These are phyloP conservation scores for Manis crassicaudata DNA, from an alignment of 2,797 vertebrate genomes.

Conservation along the genomic window DNA sequence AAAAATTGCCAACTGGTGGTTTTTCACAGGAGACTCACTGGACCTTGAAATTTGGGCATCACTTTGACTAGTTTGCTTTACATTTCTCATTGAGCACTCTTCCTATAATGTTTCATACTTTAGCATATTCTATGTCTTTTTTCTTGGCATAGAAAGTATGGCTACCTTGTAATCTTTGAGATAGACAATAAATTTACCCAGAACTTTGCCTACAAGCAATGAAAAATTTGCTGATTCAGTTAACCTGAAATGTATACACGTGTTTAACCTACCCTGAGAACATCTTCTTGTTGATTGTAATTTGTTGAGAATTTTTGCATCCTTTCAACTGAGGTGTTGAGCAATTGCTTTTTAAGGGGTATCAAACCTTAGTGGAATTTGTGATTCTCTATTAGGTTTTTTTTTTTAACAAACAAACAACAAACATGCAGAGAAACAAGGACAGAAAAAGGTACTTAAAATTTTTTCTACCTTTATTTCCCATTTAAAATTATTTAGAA, in stretches of 20 bases:
- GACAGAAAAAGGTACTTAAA: not conserved
- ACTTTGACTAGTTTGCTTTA: conserved; percentile 6
- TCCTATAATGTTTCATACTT: conserved; percentile 2
- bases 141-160: conserved; percentile 1
- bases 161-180: not conserved
- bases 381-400: not conserved
- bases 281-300: not conserved
- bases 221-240: conserved; percentile 14
- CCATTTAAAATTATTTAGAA: conserved; percentile 21
- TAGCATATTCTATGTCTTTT: conserved; percentile 5
- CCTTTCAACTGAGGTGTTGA: not conserved
- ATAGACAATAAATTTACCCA: not conserved
- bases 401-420: not conserved
- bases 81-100: not conserved
- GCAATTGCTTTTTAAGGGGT: conserved; percentile 17
- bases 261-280: not conserved
- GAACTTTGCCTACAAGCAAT: conserved; percentile 24
- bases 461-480: not conserved
- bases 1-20: not conserved
- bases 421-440: not conserved
- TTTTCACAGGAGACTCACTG: not conserved
- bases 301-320: not conserved
- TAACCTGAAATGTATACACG: conserved; percentile 28
- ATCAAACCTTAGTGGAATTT: not conserved
- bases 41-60: conserved; percentile 9